Base-by-base conservation (phyloP, 2,888 invertebrate genomes). In the Xanthia togata region DNA sequence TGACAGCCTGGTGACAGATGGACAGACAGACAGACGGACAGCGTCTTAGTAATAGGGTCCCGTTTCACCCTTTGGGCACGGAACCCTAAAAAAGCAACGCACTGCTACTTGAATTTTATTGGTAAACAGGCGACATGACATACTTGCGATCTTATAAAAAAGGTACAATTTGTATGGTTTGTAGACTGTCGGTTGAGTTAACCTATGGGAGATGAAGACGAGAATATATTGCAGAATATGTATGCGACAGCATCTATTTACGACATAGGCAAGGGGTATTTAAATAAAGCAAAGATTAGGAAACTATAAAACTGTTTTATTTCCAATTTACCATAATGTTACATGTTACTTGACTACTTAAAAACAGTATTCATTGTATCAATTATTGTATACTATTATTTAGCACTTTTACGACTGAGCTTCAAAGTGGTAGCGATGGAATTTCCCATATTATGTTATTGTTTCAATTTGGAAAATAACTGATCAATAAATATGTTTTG, bases 251-350 rank as follows among this genome's bases (percentile, higher is more conserved):
- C 65, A 23, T 47, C 20, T 44, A 31, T 23, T 47, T 65, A 65
- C 23, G 23, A 47, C 14, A 65, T 8, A 23, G 17, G 17, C 50
- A 17, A 11, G 17, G 35, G 50, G 35, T 53, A 53, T 11, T 35
- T 57, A 68, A 68, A 68, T 73, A 69, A 86, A 68, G 74, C 76
- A 80, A 83, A 81, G 53, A 78, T 84, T 83, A 80, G n/a, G 78
- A 87, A 87, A 77, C 78, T 87, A 88, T 83, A 87, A 88, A 87
- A 79, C 41, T n/a, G 50, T 75, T 88, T 87, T 81, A 87, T 85
- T 87, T 73, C 26, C 53, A 81, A 74, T 73, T 81, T 79, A 87
- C 72, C 79, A 75, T 62, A 62, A 62, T 70, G 55, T 74, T 73
- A 81, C 72, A 87, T 55, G 17, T 59, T 67, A 71, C 26, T 59